Conservation (phyloP, 2,797 vertebrate genomes). For the Crypturellus tataupa region DNA sequence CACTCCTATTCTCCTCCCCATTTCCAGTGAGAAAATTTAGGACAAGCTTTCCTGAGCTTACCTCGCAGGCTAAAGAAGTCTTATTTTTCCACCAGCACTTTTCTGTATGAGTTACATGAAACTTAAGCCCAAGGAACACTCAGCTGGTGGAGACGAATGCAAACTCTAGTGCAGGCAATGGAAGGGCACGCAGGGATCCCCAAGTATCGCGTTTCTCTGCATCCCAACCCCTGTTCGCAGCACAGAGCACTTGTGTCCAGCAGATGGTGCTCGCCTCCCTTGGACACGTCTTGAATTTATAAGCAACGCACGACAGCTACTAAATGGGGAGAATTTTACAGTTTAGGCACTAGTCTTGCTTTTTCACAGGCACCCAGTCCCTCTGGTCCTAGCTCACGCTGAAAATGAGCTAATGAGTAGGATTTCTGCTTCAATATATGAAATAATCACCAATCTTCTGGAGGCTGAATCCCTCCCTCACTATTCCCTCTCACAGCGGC, state of each 20-base stretch:
- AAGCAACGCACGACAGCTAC: neutral
- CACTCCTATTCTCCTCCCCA: neutral
- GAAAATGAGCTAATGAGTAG: neutral
- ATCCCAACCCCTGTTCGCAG: neutral
- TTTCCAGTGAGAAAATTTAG: neutral
- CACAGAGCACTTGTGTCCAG: neutral
- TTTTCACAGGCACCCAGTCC: neutral
- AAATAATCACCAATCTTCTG: neutral
- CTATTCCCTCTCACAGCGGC: neutral
- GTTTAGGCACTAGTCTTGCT: neutral
- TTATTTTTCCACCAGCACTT: neutral
- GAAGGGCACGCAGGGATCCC: neutral
- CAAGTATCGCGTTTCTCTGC: neutral
- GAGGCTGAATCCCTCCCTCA: neutral
- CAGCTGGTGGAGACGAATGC: neutral
- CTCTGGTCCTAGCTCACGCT: neutral
- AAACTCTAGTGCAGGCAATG: neutral
- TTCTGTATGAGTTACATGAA: neutral
- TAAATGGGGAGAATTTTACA: neutral
- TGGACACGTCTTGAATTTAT: neutral
- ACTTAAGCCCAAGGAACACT: neutral
- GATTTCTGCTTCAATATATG: neutral
- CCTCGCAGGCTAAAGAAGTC: neutral
- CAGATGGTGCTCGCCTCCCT: slow-evolving; percentile 47
- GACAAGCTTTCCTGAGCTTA: neutral